A percentile compares a stretch with the other conserved stretches of the same genome.
Conservation (phyloP, 1,140 invertebrate genomes). For the Uloborus diversus region DNA sequence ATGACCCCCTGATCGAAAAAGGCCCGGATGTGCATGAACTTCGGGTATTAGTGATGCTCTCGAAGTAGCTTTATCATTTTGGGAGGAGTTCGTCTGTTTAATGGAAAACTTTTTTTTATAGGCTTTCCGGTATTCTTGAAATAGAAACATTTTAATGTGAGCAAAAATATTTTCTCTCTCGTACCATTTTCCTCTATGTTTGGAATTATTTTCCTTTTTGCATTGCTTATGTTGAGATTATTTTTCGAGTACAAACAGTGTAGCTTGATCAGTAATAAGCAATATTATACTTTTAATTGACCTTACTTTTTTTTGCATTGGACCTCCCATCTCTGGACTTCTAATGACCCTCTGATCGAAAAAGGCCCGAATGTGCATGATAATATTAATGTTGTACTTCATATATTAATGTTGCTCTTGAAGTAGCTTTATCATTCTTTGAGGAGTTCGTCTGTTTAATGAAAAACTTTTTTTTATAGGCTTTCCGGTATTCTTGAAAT, state of each 20-base stretch:
- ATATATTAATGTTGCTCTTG: slow-evolving; percentile 10
- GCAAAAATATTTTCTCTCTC: too few relatives aligned
- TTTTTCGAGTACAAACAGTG: too few relatives aligned
- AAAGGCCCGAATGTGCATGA: background rate
- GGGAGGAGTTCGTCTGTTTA: slow-evolving; percentile 23
- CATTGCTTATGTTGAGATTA: too few relatives aligned
- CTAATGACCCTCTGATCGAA: slow-evolving; percentile 46
- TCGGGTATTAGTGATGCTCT: slow-evolving; percentile 15
- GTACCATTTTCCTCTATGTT: too few relatives aligned
- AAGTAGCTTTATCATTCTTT: slow-evolving; percentile 19
- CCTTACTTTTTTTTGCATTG: background rate
- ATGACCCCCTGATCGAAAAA: slow-evolving; percentile 35
- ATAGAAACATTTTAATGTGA: too few relatives aligned
- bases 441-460: slow-evolving; percentile 30
- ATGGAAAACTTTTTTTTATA: slow-evolving; percentile 16
- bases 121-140: background rate
- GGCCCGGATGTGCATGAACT: background rate
- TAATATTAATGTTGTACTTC: too few relatives aligned
- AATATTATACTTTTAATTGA: too few relatives aligned
- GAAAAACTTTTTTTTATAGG: slow-evolving; percentile 1
- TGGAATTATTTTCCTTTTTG: too few relatives aligned
- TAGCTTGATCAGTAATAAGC: too few relatives aligned
- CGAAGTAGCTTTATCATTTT: slow-evolving; percentile 17
- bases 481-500: background rate
- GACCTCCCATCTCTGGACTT: slow-evolving; percentile 6